phyloP scores from a whole-genome alignment of 2,113 vertebrate species.

The Hiodon tergisus region DNA sequence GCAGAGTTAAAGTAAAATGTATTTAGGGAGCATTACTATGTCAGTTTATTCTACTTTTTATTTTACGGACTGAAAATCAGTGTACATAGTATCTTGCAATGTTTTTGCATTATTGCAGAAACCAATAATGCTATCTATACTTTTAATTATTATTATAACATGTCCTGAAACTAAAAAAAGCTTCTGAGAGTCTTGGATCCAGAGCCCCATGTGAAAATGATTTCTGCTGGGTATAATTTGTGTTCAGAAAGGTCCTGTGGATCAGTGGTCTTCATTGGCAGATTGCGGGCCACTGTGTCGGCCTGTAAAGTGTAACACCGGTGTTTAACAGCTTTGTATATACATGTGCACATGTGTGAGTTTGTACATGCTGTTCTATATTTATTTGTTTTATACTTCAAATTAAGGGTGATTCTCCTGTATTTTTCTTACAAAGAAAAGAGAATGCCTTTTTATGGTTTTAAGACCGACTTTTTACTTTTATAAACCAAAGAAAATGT shows the following conservation, averaged over 20 bases:
- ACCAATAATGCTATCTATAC: too few relatives aligned
- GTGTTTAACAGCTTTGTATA: constrained; percentile 7
- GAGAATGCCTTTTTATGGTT: constrained; percentile 2
- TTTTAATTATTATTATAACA: too few relatives aligned
- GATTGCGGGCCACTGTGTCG: constrained; percentile 9
- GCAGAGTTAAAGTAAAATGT: not conserved
- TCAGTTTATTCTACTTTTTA: too few relatives aligned
- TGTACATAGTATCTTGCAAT: too few relatives aligned
- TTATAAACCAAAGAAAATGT: constrained; percentile 18
- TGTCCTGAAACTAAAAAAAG: not conserved
- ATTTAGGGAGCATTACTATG: too few relatives aligned
- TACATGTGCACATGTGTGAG: constrained; percentile 9
- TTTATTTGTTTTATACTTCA: constrained; percentile 20
- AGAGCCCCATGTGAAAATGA: not conserved
- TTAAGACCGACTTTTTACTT: not conserved
- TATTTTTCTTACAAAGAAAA: constrained; percentile 23
- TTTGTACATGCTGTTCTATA: constrained; percentile 18
- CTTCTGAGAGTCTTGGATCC: constrained; percentile 10
- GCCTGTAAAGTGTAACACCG: not conserved
- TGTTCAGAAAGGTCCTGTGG: constrained; percentile 13
- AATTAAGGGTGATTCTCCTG: not conserved
- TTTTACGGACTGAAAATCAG: too few relatives aligned
- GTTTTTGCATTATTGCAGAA: too few relatives aligned
- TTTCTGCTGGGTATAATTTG: not conserved
- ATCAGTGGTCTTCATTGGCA: not conserved